Conservation (phyloP, 2,113 vertebrate species). For the Cynocephalus volans region DNA sequence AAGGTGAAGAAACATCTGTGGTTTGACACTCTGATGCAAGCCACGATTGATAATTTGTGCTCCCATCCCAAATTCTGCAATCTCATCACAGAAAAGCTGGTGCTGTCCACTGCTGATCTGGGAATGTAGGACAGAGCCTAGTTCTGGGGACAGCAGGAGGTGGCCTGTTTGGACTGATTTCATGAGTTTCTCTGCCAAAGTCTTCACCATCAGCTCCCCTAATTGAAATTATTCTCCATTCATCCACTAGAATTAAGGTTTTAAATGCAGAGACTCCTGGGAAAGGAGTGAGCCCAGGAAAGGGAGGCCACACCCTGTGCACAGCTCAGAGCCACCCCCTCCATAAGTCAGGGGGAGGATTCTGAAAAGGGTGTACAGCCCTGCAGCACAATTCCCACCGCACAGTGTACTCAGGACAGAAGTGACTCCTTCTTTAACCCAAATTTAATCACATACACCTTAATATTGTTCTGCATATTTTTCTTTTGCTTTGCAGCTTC, state of each 20-base stretch:
- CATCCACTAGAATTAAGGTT: not conserved
- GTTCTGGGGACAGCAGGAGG: not conserved
- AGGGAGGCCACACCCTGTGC: not conserved
- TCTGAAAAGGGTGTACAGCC: accelerated
- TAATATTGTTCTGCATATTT: accelerated
- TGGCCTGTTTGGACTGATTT: not conserved
- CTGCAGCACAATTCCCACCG: accelerated
- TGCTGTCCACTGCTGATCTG: not conserved
- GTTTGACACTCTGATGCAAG: not conserved
- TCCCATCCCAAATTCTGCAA: accelerated
- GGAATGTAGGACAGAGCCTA: not conserved
- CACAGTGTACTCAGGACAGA: accelerated
- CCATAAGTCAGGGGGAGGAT: accelerated
- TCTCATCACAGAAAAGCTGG: not conserved
- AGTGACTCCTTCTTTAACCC: accelerated
- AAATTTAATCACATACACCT: accelerated
- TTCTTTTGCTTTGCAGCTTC: not conserved
- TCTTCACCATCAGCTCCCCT: not conserved
- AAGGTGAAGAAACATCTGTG: accelerated
- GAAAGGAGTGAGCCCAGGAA: not conserved
- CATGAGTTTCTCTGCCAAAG: not conserved
- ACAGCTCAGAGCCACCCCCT: no score
- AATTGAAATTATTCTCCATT: not conserved
- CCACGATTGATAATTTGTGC: accelerated
- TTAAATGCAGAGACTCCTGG: not conserved